phyloP scores from a whole-genome alignment of 2,113 vertebrate species.

The Odontesthes bonariensis region DNA sequence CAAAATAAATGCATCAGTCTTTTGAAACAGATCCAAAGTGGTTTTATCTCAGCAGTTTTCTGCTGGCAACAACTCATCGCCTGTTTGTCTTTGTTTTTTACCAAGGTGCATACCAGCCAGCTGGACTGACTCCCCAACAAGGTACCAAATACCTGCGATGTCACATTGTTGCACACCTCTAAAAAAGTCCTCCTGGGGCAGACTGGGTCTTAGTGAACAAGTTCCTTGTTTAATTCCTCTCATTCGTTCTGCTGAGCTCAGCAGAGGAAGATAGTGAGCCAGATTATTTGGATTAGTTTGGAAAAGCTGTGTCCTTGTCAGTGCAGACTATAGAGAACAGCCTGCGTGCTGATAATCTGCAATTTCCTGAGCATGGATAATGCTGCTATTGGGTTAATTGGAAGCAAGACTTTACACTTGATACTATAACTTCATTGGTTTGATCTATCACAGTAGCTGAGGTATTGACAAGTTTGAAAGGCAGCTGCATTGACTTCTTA shows the following conservation, averaged over 20 bases:
- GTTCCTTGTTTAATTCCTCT: not conserved
- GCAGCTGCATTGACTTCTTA: not conserved
- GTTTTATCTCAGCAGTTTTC: conserved; percentile 10
- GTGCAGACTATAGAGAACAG: conserved; percentile 47
- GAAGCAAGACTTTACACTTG: no score
- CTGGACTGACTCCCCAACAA: conserved; percentile 82
- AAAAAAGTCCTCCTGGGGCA: not conserved
- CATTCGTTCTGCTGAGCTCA: conserved; percentile 8
- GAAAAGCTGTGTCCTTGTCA: conserved; percentile 19
- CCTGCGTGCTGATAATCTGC: not conserved
- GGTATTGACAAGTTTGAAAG: not conserved
- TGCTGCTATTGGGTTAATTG: no score
- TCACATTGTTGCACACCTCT: not conserved
- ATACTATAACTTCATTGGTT: not conserved
- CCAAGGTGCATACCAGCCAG: conserved; percentile 77
- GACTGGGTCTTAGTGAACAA: not conserved
- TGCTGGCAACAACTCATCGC: conserved; percentile 15
- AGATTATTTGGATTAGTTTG: conserved; percentile 37
- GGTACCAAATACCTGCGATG: conserved; percentile 57
- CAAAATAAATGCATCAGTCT: conserved; percentile 11
- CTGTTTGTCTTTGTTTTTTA: conserved; percentile 31
- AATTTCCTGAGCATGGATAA: no score
- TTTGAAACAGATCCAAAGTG: conserved; percentile 13
- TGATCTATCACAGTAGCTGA: not conserved
- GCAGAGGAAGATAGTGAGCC: not conserved